Evolutionary conservation across 2,888 invertebrate species (phyloP).

Genomic region (Eupithecia subfuscata): DNA sequence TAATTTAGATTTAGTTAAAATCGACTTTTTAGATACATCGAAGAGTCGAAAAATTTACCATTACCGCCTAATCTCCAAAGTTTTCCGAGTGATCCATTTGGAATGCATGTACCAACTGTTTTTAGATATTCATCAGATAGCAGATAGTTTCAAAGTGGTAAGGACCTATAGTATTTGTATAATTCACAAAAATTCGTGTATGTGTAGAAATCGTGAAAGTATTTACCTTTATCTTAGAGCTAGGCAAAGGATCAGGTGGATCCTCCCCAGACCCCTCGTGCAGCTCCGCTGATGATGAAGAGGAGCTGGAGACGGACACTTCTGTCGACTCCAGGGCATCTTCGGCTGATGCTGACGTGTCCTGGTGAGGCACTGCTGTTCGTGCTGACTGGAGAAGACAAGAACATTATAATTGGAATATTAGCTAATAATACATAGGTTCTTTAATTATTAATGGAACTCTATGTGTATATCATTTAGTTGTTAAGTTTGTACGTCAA

Average conservation of each 20-base stretch:
- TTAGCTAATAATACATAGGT: background rate
- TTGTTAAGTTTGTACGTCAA: too few species aligned
- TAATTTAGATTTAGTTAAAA: too few species aligned
- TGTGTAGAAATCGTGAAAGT: background rate
- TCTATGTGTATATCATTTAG: too few species aligned
- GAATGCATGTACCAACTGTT: too few species aligned
- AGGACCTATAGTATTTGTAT: too few species aligned
- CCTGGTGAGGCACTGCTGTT: conserved; percentile 63
- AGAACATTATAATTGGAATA: background rate
- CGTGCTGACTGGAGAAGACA: conserved; percentile 44
- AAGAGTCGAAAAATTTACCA: too few species aligned
- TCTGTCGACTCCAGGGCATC: conserved; percentile 71
- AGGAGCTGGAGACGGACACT: conserved; percentile 56
- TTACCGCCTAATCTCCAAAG: too few species aligned
- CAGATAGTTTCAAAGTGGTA: too few species aligned
- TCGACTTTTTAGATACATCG: too few species aligned
- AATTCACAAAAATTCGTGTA: too few species aligned
- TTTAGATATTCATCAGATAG: too few species aligned
- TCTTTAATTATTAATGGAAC: background rate
- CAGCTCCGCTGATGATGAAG: conserved; percentile 60
- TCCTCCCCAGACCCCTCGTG: conserved; percentile 79
- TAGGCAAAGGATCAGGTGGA: conserved; percentile 61
- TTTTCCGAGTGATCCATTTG: too few species aligned
- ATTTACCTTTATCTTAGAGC: conserved; percentile 58
- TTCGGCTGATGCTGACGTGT: conserved; percentile 58